Evolutionary conservation across 2,888 invertebrate species (phyloP).

Genomic region (Blastobasis adustella): DNA sequence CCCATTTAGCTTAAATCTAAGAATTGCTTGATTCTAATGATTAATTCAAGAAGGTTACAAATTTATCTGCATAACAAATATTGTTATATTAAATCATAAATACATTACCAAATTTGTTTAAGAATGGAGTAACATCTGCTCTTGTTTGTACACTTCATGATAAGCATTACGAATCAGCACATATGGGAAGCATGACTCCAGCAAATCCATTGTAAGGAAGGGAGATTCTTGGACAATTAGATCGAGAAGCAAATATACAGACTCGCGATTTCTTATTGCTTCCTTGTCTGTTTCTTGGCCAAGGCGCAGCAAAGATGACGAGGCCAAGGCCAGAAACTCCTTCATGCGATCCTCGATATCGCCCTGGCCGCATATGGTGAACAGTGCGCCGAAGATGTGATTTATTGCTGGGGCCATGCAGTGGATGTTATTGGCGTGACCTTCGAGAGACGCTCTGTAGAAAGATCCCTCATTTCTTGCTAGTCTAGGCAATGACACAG

Average conservation of each 20-base stretch:
- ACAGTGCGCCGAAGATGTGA: constrained; percentile 96
- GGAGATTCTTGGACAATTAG: constrained; percentile 99
- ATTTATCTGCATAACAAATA: too few relatives aligned
- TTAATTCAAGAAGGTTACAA: too few relatives aligned
- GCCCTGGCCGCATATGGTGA: constrained; percentile 95
- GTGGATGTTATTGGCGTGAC: constrained; percentile 99
- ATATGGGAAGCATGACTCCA: constrained; percentile 99
- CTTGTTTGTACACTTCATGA: constrained; percentile 95
- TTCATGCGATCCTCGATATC: constrained; percentile 99
- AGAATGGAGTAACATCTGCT: constrained; percentile 77
- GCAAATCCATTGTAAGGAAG: constrained; percentile 97
- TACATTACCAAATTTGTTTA: constrained; percentile 22
- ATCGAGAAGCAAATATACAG: constrained; percentile 96
- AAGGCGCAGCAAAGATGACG: constrained; percentile 93
- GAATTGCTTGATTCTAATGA: too few relatives aligned
- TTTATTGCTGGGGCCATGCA: constrained; percentile 98
- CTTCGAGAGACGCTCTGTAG: constrained; percentile 89
- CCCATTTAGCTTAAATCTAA: too few relatives aligned
- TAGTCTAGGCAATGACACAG: constrained; percentile 96
- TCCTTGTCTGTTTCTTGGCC: constrained; percentile 98
- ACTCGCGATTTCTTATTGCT: constrained; percentile 94
- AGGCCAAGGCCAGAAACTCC: constrained; percentile 94
- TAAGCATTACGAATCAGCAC: constrained; percentile 98
- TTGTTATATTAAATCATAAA: too few relatives aligned
- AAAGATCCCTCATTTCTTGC: constrained; percentile 93